Evolutionary conservation across 2,888 invertebrate species (phyloP), one percentile per base, ranked within the genome.

Genomic region (Trichopria drosophilae): DNA sequence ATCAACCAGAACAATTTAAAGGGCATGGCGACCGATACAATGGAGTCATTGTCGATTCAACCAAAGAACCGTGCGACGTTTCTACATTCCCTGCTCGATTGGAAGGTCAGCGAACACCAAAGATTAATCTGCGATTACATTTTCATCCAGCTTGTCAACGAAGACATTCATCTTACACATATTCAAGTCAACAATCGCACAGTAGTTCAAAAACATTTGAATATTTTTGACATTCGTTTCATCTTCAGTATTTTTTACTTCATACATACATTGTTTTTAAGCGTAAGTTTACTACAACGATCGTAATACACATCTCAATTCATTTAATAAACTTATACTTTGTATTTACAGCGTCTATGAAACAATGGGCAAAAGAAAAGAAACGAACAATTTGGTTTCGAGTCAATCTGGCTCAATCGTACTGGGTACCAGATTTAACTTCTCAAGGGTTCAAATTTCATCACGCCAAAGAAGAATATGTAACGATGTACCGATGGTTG

Each of bases 391-490:
- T 91, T 61, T 93, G 93, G 93, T 91, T 93, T 69, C 84, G 84
- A 69, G 84, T 93, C 0, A 77, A 83, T 65, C 81, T 85, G 31
- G 76, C 82, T 53, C 83, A 90, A 66, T 79, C 87, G 3, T 80
- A 80, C 12, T 88, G 88, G 87, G 82, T 93, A 26, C 91, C 92
- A 12, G 68, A 85, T 56, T 77, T 93, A 58, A 83, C 84, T 5
- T 81, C 85, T 83, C 81, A 84, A 68, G 90, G 89, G 13, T 94
- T 95, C 72, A 85, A 85, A 61, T 94, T 88, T 69, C 94, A 95
- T 73, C 92, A 94, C 77, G 89, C 93, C 0, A 83, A 86, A 66
- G 81, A 84, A 44, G 83, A 86, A 23, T 87, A 84, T 73, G 88
- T 92, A 1, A 86, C 86, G 80, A 82, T 95, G 81, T 87, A 84